Evolutionary conservation across 2,888 invertebrate species (phyloP).

Genomic region (Orchesellides sinensis): DNA sequence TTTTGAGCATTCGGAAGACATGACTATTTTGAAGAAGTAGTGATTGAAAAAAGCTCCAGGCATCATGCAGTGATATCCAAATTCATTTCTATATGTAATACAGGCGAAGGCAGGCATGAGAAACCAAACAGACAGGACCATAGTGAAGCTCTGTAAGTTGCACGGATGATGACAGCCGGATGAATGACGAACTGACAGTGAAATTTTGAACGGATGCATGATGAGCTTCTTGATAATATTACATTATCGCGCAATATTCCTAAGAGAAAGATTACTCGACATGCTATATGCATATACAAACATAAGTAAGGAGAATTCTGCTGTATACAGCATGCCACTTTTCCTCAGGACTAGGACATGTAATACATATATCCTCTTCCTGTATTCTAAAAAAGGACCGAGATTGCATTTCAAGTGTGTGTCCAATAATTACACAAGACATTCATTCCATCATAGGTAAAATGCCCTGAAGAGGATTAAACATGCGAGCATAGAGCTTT

Average conservation of each 20-base stretch:
- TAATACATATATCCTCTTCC: constrained; percentile 28
- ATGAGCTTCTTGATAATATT: constrained; percentile 25
- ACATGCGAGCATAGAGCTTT: no score
- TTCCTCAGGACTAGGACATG: constrained; percentile 22
- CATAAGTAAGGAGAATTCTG: no score
- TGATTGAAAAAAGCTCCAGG: neutral
- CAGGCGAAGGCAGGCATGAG: neutral
- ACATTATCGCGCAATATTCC: neutral
- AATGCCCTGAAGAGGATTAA: constrained; percentile 39
- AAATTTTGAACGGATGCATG: constrained; percentile 39
- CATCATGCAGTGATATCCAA: neutral
- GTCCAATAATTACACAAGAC: constrained; percentile 43
- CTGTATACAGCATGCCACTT: neutral
- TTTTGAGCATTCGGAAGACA: constrained; percentile 25
- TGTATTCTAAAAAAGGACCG: constrained; percentile 51
- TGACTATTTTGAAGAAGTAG: neutral
- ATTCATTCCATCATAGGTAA: constrained; percentile 1
- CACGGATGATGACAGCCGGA: constrained; percentile 3
- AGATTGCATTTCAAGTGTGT: neutral
- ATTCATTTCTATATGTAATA: neutral
- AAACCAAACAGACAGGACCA: neutral
- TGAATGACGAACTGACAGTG: constrained; percentile 32
- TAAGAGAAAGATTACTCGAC: no score
- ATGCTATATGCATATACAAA: no score
- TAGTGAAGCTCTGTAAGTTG: neutral